Evolutionary conservation across 2,113 vertebrate species (phyloP).

Genomic region (Ammodytes marinus): DNA sequence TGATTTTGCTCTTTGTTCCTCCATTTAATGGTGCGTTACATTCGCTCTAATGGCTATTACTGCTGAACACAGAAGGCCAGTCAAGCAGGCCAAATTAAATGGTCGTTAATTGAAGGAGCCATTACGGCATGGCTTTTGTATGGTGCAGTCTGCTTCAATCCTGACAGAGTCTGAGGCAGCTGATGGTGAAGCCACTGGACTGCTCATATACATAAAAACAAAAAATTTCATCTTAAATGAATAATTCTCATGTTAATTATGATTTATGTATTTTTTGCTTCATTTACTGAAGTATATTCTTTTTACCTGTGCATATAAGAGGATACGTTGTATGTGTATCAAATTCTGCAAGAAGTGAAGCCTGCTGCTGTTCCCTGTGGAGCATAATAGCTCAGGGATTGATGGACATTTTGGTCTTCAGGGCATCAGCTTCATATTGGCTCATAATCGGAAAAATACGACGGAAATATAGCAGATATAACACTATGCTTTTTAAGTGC

Average conservation of each 20-base stretch:
- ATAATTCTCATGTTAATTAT: neutral
- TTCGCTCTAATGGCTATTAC: slow-evolving; percentile 55
- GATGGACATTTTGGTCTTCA: neutral
- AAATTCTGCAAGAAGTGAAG: neutral
- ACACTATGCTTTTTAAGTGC: slow-evolving; percentile 5
- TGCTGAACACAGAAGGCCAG: slow-evolving; percentile 68
- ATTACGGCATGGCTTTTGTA: slow-evolving; percentile 48
- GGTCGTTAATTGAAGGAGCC: slow-evolving; percentile 72
- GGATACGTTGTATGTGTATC: neutral
- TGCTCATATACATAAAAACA: slow-evolving; percentile 16
- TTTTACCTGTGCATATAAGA: neutral
- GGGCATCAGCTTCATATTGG: slow-evolving; percentile 3
- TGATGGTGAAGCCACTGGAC: slow-evolving; percentile 36
- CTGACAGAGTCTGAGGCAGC: slow-evolving; percentile 39
- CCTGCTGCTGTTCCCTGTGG: neutral
- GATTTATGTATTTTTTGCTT: neutral
- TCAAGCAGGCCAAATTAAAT: slow-evolving; percentile 71
- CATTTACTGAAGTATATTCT: neutral
- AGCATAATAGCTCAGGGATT: slow-evolving; percentile 12
- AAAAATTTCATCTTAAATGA: neutral
- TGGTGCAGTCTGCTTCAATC: slow-evolving; percentile 35
- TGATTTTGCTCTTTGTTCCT: slow-evolving; percentile 55
- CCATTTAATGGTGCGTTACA: slow-evolving; percentile 48
- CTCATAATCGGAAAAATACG: slow-evolving; percentile 4
- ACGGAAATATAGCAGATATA: neutral